Evolutionary conservation across 2,888 invertebrate genomes (phyloP).

Genomic region (Melieria crassipennis): DNA sequence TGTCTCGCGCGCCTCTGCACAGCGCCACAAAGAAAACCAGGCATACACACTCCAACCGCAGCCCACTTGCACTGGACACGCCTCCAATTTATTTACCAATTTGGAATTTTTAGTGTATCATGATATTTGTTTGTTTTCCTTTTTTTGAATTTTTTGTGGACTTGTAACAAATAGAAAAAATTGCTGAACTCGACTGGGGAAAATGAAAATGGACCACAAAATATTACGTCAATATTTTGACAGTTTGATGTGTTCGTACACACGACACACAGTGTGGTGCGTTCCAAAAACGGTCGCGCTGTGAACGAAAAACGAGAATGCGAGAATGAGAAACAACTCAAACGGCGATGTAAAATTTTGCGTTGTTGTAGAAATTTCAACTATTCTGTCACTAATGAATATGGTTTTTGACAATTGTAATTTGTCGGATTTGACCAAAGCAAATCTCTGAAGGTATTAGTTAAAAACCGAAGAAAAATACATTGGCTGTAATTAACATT

Average conservation of each 20-base stretch:
- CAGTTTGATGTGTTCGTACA: slow-evolving; percentile 35
- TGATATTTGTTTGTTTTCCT: slow-evolving; percentile 33
- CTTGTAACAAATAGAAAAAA: slow-evolving; percentile 37
- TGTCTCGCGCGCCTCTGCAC: slow-evolving; percentile 27
- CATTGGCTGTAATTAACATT: too few species aligned
- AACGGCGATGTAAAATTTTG: background rate
- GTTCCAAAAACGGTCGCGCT: slow-evolving; percentile 17
- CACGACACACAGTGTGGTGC: background rate
- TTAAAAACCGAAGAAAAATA: too few species aligned
- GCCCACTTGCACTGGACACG: slow-evolving; percentile 15
- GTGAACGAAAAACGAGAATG: too few species aligned
- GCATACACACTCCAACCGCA: slow-evolving; percentile 16
- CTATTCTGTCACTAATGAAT: background rate
- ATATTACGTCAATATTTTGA: slow-evolving; percentile 51
- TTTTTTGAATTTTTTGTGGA: slow-evolving; percentile 35
- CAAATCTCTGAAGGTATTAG: too few species aligned
- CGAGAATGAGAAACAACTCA: too few species aligned
- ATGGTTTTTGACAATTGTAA: too few species aligned
- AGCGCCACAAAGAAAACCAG: slow-evolving; percentile 18
- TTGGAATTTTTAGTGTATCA: slow-evolving; percentile 38
- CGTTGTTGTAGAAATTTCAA: background rate
- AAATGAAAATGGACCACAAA: slow-evolving; percentile 38
- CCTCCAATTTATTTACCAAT: slow-evolving; percentile 33
- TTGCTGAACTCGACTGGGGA: slow-evolving; percentile 32
- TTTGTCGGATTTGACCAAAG: too few species aligned